A percentile compares a stretch with the other conserved stretches of the same genome.
Evolutionary conservation across 2,113 vertebrate species (phyloP).

Genomic region (Eleginops maclovinus): DNA sequence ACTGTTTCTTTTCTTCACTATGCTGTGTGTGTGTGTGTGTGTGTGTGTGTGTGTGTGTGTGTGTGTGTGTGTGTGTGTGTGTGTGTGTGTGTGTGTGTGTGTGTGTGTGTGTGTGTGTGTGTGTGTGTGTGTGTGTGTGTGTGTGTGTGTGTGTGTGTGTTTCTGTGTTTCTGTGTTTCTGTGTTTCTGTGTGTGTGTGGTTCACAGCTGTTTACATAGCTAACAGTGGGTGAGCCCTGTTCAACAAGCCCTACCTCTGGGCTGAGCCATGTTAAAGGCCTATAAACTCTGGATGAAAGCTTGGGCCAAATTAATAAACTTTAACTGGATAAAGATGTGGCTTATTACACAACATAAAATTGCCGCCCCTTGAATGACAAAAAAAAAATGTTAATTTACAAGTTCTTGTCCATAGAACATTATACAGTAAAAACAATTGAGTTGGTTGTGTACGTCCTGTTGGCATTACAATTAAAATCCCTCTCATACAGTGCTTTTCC

Average conservation of each 20-base stretch:
- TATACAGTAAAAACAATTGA: conserved; percentile 29
- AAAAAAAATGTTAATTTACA: conserved; percentile 58
- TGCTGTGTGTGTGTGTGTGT: conserved; percentile 25
- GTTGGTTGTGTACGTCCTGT: conserved; percentile 11
- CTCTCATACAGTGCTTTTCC: conserved; percentile 7
- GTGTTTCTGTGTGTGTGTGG: conserved; percentile 53
- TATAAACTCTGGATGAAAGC: conserved; percentile 74
- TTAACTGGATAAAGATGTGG: conserved; percentile 74
- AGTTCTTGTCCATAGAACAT: conserved; percentile 39
- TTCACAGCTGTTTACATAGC: conserved; percentile 73
- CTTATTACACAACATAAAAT: conserved; percentile 53
- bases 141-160: conserved; percentile 44
- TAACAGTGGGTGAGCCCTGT: conserved; percentile 68
- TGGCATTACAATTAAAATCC: conserved; percentile 1
- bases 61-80: too few species aligned
- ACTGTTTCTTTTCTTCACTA: conserved; percentile 47
- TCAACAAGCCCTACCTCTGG: conserved; percentile 52
- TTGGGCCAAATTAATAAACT: conserved; percentile 79
- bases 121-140: background rate
- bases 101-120: too few species aligned
- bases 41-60: too few species aligned
- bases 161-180: conserved; percentile 23
- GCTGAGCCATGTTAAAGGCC: conserved; percentile 40
- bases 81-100: too few species aligned
- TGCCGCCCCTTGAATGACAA: conserved; percentile 52